Evolutionary conservation across 2,888 invertebrate species (phyloP).

Genomic region (Pandemis corylana): DNA sequence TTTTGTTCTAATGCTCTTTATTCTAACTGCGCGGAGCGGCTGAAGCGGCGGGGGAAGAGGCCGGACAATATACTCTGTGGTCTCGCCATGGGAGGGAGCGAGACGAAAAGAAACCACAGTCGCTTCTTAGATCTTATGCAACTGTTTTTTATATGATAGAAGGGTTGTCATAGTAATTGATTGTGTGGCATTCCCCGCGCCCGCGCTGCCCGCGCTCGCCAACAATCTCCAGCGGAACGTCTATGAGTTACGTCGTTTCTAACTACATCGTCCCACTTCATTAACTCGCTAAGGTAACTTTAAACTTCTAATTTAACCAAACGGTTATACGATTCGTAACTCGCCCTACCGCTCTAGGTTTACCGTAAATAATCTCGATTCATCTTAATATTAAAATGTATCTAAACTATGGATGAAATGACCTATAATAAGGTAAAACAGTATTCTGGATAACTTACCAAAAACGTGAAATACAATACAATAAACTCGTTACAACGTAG

Average conservation of each 20-base stretch:
- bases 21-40: conserved; percentile 44
- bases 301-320: conserved; percentile 69
- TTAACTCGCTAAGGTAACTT: conserved; percentile 62
- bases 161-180: background rate
- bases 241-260: conserved; percentile 59
- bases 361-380: conserved; percentile 62
- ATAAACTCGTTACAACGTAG: conserved; percentile 29
- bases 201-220: conserved; percentile 50
- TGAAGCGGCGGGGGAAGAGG: conserved; percentile 36
- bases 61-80: too few relatives aligned
- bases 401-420: conserved; percentile 48
- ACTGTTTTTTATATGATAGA: too few relatives aligned
- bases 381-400: conserved; percentile 55
- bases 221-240: conserved; percentile 65
- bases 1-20: conserved; percentile 51
- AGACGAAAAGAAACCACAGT: too few relatives aligned
- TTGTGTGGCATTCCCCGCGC: background rate
- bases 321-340: conserved; percentile 69
- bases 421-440: conserved; percentile 60
- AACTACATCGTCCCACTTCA: conserved; percentile 58
- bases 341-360: conserved; percentile 57
- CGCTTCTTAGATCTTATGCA: too few relatives aligned
- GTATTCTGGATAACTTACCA: conserved; percentile 84
- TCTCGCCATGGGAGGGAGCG: too few relatives aligned
- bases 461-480: conserved; percentile 54